Conservation (phyloP, 2,888 invertebrate species). For the Gandaritis pyraliata region DNA sequence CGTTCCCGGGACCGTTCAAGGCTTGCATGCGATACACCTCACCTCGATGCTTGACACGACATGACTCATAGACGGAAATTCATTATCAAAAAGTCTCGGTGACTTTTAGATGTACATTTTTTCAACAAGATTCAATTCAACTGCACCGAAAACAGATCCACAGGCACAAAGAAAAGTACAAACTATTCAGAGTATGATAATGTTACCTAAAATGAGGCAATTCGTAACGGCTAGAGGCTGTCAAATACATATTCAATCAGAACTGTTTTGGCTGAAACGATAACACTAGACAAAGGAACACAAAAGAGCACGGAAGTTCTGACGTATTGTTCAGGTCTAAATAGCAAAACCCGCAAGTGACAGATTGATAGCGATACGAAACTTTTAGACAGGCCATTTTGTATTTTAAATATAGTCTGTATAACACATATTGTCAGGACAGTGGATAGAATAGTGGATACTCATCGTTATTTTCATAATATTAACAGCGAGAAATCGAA, state of each 20-base stretch:
- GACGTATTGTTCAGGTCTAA: neutral
- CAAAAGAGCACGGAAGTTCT: constrained; percentile 4
- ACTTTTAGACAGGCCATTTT: neutral
- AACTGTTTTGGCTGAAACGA: constrained; percentile 21
- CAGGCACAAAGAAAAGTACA: neutral
- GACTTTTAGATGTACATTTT: neutral
- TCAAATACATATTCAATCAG: constrained; percentile 31
- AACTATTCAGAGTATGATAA: neutral
- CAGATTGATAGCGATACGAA: neutral
- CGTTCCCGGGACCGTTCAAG: constrained; percentile 12
- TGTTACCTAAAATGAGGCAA: constrained; percentile 25
- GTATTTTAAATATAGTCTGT: neutral
- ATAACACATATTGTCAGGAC: too few species aligned
- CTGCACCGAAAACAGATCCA: neutral
- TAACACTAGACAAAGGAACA: constrained; percentile 12
- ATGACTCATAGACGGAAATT: neutral
- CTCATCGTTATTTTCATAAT: too few species aligned
- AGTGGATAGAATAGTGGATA: too few species aligned
- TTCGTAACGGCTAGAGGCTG: constrained; percentile 32
- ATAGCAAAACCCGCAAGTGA: neutral
- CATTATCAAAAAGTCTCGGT: neutral
- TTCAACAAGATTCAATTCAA: neutral
- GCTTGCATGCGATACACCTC: neutral
- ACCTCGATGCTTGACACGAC: constrained; percentile 6
- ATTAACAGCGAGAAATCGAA: neutral